These are phyloP conservation scores for Perizoma affinitatum DNA, from an alignment of 2,888 invertebrate species.

Conservation along the genomic window DNA sequence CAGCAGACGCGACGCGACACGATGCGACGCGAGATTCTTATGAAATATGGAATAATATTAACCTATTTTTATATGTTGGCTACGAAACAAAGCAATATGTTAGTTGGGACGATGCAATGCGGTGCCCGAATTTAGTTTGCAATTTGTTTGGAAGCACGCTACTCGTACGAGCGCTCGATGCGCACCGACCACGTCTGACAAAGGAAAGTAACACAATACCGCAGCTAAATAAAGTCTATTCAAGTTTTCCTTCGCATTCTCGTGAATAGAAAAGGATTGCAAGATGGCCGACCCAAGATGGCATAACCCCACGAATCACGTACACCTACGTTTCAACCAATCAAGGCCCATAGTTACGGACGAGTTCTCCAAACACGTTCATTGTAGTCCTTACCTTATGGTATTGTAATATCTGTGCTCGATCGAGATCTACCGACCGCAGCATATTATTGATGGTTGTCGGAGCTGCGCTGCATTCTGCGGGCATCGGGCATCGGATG, in stretches of 20 bases:
- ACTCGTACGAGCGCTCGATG: neutral
- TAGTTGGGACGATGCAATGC: conserved; percentile 7
- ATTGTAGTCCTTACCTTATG: neutral
- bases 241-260: conserved; percentile 1
- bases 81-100: conserved; percentile 6
- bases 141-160: conserved; percentile 1
- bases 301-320: no score
- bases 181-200: neutral
- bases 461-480: neutral
- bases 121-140: conserved; percentile 7
- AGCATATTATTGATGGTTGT: neutral
- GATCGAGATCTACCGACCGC: neutral
- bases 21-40: conserved; percentile 2
- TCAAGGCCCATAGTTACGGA: neutral
- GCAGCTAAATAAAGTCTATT: conserved; percentile 2
- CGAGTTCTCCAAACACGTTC: neutral
- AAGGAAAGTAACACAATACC: neutral
- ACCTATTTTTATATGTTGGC: neutral
- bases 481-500: conserved; percentile 2
- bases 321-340: no score
- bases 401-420: no score
- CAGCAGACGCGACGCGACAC: no score
- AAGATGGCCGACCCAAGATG: no score
- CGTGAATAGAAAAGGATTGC: no score
- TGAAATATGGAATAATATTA: conserved; percentile 5